Evolutionary conservation across 1,140 invertebrate genomes (phyloP).

Genomic region (Leucophenga varia): DNA sequence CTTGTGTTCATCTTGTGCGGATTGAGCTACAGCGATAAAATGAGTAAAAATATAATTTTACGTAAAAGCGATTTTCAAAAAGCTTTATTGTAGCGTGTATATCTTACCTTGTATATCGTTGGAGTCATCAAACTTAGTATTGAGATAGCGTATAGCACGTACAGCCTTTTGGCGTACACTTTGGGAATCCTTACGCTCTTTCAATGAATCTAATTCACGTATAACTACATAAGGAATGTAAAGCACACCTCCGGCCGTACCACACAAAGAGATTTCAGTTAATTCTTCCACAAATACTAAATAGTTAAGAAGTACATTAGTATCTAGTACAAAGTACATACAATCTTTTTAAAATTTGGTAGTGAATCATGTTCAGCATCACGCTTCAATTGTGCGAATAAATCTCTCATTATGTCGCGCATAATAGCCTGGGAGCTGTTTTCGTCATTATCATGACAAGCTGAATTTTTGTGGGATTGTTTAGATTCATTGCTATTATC

Average conservation of each 20-base stretch:
- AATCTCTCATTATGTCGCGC: too few relatives aligned
- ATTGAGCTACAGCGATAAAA: slow-evolving; percentile 32
- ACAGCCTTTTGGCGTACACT: slow-evolving; percentile 20
- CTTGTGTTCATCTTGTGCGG: slow-evolving; percentile 30
- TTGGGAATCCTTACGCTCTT: slow-evolving; percentile 15
- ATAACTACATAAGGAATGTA: slow-evolving; percentile 35
- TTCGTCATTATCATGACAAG: too few relatives aligned
- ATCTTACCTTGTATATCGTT: slow-evolving; percentile 36
- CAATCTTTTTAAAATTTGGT: too few relatives aligned
- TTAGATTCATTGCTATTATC: too few relatives aligned
- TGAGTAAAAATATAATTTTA: neutral
- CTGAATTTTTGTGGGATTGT: too few relatives aligned
- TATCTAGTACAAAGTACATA: slow-evolving; percentile 36
- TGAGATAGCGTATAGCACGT: slow-evolving; percentile 44
- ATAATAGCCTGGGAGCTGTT: too few relatives aligned
- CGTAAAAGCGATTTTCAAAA: neutral
- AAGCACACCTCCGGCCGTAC: slow-evolving; percentile 26
- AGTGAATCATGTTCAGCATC: too few relatives aligned
- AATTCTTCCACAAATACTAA: slow-evolving; percentile 30
- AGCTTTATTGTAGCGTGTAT: neutral
- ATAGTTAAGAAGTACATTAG: slow-evolving; percentile 32
- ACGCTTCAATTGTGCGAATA: too few relatives aligned
- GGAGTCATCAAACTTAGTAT: slow-evolving; percentile 35
- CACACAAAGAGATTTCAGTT: slow-evolving; percentile 17
- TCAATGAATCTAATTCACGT: slow-evolving; percentile 44